Conservation (phyloP, 2,888 invertebrate species). For the Alentia gelatinosa region DNA sequence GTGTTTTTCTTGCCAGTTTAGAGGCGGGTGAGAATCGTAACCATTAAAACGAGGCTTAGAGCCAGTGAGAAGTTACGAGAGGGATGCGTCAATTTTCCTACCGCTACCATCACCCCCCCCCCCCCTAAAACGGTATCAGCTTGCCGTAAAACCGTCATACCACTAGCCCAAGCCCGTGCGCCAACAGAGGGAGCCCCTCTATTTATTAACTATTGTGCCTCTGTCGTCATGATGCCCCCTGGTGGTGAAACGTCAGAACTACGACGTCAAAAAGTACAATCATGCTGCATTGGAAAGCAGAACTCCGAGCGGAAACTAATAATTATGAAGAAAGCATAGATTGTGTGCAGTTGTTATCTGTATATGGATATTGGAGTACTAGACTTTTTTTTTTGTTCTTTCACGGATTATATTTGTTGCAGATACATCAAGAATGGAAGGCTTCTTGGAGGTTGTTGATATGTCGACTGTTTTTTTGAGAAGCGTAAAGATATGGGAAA, state of each 20-base stretch:
- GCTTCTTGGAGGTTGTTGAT: neutral
- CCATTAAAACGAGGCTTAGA: no score
- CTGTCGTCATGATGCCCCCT: neutral
- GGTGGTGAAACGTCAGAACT: neutral
- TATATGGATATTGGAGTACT: no score
- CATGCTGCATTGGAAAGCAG: no score
- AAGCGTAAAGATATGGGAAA: neutral
- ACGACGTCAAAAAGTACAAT: neutral
- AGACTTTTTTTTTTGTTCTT: neutral
- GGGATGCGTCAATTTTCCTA: no score
- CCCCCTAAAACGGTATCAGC: no score
- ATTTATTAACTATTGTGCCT: neutral
- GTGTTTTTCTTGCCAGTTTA: no score
- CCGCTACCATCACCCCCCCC: no score
- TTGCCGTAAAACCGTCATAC: neutral
- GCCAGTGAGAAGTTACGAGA: neutral
- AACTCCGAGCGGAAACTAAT: no score
- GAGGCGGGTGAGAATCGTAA: no score
- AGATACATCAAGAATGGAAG: neutral
- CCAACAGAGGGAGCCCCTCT: neutral
- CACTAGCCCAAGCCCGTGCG: neutral
- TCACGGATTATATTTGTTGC: neutral
- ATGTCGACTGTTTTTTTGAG: neutral
- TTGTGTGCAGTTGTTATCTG: neutral
- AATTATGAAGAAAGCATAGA: neutral